phyloP scores from a whole-genome alignment of 2,113 vertebrate genomes.

The Rhadina sibilatrix region DNA sequence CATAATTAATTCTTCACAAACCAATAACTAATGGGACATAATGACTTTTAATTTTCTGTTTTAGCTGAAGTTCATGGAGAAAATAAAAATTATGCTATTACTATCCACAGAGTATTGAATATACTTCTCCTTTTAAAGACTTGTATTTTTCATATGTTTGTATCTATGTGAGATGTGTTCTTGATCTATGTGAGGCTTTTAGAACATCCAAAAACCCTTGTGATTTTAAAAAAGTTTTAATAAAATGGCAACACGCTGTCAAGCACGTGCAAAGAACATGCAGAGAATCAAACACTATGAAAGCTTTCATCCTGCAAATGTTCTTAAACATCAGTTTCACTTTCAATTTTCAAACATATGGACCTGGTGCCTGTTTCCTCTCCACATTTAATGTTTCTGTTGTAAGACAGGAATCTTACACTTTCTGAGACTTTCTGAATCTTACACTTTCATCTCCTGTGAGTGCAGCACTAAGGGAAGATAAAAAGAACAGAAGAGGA shows the following conservation, averaged over 20 bases:
- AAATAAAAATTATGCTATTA: not conserved
- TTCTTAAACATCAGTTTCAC: not conserved
- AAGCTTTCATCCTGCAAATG: not conserved
- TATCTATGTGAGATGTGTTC: not conserved
- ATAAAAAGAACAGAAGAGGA: not conserved
- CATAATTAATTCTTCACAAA: not conserved
- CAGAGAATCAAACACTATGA: not conserved
- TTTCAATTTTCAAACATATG: not conserved
- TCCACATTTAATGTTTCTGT: not conserved
- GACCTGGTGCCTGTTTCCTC: not conserved
- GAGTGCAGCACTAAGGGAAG: not conserved
- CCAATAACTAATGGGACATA: not conserved
- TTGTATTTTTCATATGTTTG: not conserved
- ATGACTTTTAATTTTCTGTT: not conserved
- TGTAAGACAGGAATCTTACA: not conserved
- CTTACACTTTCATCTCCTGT: not conserved
- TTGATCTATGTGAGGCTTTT: not conserved
- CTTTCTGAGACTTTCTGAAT: not conserved
- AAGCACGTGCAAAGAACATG: not conserved
- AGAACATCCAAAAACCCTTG: not conserved
- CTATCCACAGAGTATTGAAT: not conserved
- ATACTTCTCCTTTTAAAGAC: not conserved
- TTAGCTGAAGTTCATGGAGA: not conserved
- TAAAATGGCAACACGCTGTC: not conserved
- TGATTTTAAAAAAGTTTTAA: not conserved